These are phyloP conservation scores for Coreius guichenoti DNA, from an alignment of 2,797 vertebrate genomes.

Conservation along the genomic window DNA sequence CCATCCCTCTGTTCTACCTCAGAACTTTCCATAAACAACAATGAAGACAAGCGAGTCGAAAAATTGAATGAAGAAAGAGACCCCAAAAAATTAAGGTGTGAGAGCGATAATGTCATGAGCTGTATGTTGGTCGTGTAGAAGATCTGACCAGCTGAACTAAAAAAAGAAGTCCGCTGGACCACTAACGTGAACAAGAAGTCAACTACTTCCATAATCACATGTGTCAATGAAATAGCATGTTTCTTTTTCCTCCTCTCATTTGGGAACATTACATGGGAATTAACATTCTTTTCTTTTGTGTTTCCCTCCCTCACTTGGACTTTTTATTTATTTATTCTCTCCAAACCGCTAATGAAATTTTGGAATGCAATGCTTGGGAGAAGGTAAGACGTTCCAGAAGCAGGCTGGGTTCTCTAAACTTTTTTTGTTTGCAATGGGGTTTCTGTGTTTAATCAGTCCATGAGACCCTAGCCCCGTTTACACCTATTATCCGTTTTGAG, in stretches of 20 bases:
- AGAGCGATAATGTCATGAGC: conserved; percentile 58
- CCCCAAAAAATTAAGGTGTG: neutral
- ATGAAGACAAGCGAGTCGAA: conserved; percentile 14
- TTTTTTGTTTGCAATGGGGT: conserved; percentile 25
- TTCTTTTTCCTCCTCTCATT: conserved; percentile 43
- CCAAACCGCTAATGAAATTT: conserved; percentile 74
- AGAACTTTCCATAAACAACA: conserved; percentile 45
- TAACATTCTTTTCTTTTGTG: conserved; percentile 57
- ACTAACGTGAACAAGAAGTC: conserved; percentile 63
- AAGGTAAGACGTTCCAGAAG: conserved; percentile 59
- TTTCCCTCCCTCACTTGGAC: conserved; percentile 44
- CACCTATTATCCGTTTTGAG: neutral
- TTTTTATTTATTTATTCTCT: conserved; percentile 64
- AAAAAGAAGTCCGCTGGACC: conserved; percentile 40
- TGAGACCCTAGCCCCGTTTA: conserved; percentile 2
- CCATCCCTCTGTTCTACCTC: conserved; percentile 23
- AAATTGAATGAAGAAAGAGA: neutral
- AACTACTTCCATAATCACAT: conserved; percentile 64
- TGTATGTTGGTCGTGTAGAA: conserved; percentile 58
- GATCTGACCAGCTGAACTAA: conserved; percentile 57
- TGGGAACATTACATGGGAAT: conserved; percentile 56
- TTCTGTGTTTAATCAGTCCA: conserved; percentile 31
- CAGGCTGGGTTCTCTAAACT: conserved; percentile 29
- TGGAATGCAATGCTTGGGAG: conserved; percentile 68
- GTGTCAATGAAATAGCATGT: conserved; percentile 58